phyloP scores from a whole-genome alignment of 2,888 invertebrate species.

The Drosophila eohydei region DNA sequence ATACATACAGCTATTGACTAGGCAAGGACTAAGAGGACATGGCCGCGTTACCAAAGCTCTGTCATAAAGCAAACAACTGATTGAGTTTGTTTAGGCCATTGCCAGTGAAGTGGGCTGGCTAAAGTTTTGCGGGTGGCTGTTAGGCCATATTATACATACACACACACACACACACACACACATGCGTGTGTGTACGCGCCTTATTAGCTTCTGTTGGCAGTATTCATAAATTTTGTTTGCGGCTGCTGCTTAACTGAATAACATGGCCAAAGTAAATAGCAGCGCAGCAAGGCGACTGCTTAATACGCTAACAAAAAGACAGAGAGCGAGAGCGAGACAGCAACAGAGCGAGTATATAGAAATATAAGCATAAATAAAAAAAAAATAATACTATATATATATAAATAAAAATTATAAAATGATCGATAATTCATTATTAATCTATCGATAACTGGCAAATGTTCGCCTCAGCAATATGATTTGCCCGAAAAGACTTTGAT shows the following conservation, averaged over 20 bases:
- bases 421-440: too few species aligned
- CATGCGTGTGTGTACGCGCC: conserved; percentile 7
- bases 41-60: conserved; percentile 54
- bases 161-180: not conserved
- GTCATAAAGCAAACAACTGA: conserved; percentile 68
- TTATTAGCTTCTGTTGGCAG: conserved; percentile 44
- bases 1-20: conserved; percentile 16
- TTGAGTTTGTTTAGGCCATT: conserved; percentile 69
- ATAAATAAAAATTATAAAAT: too few species aligned
- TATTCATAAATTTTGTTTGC: conserved; percentile 33
- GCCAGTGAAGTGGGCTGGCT: conserved; percentile 36
- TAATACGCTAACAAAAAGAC: not conserved
- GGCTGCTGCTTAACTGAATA: conserved; percentile 42
- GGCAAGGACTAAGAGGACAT: conserved; percentile 55
- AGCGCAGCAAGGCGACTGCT: not conserved
- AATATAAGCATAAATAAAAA: too few species aligned
- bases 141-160: not conserved
- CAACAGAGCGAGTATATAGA: too few species aligned
- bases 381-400: too few species aligned
- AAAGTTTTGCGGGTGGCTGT: conserved; percentile 10
- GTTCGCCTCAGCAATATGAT: too few species aligned
- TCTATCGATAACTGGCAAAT: too few species aligned
- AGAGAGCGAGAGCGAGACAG: not conserved
- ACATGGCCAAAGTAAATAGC: conserved; percentile 32
- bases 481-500: too few species aligned